Conservation (phyloP, 1,140 invertebrate genomes). For the Lerema accius region DNA sequence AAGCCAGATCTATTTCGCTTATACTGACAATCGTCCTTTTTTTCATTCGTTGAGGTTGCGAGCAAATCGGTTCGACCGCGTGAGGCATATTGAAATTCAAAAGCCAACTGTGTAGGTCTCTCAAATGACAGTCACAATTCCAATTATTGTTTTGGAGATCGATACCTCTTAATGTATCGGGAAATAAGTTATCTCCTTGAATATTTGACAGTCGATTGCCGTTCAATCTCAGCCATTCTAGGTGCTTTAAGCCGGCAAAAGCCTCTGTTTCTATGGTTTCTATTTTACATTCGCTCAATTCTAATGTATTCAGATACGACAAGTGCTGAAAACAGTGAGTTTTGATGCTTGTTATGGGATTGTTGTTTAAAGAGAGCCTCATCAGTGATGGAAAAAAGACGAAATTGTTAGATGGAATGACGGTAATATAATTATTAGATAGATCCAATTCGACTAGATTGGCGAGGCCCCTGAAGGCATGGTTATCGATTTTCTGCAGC, state of each 20-base stretch:
- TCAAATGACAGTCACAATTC: constrained; percentile 92
- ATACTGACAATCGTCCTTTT: constrained; percentile 88
- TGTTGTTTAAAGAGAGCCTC: constrained; percentile 90
- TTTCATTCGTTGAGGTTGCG: constrained; percentile 86
- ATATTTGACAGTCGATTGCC: constrained; percentile 90
- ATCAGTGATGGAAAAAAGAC: constrained; percentile 90
- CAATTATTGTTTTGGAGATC: constrained; percentile 94
- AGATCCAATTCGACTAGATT: constrained; percentile 95
- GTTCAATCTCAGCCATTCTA: constrained; percentile 93
- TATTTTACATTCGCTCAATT: constrained; percentile 91
- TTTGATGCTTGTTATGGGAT: constrained; percentile 89
- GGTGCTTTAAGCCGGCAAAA: constrained; percentile 90
- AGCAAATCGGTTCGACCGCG: constrained; percentile 90
- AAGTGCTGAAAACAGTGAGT: constrained; percentile 90
- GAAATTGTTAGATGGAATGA: constrained; percentile 90
- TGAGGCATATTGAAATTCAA: constrained; percentile 88
- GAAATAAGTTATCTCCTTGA: constrained; percentile 87
- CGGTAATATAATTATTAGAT: constrained; percentile 90
- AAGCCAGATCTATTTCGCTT: constrained; percentile 89
- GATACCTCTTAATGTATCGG: constrained; percentile 89
- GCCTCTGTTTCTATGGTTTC: constrained; percentile 90
- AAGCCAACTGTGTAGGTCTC: constrained; percentile 91
- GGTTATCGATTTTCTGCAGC: constrained; percentile 89
- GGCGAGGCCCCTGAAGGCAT: constrained; percentile 91
- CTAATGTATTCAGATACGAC: constrained; percentile 89